A percentile compares a stretch with the other conserved stretches of the same genome.
phyloP scores from a whole-genome alignment of 2,113 vertebrate species.

The Peromyscus leucopus region DNA sequence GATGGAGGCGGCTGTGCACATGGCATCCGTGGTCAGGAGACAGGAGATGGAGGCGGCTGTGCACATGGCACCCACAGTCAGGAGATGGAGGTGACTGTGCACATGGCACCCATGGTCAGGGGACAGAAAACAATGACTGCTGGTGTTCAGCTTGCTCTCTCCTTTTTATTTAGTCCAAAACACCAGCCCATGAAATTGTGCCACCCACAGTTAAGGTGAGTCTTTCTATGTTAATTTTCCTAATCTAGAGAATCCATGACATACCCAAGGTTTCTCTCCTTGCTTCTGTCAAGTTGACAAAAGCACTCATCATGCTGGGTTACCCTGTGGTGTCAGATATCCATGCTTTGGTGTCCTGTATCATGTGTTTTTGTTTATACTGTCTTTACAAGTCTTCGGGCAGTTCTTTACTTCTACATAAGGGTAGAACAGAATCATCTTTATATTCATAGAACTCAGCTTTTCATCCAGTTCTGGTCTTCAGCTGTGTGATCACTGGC shows the following conservation, averaged over 20 bases:
- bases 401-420: background rate
- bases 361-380: background rate
- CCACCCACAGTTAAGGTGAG: background rate
- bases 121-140: background rate
- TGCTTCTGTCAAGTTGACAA: background rate
- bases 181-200: background rate
- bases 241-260: background rate
- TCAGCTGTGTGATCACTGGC: fast-evolving
- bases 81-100: background rate
- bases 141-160: background rate
- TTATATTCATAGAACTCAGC: background rate
- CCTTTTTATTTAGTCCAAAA: background rate
- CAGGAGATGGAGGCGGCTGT: no score
- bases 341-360: fast-evolving
- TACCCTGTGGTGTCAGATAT: fast-evolving
- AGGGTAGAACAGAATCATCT: background rate
- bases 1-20: no score
- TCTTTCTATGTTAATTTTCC: background rate
- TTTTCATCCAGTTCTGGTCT: background rate
- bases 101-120: background rate
- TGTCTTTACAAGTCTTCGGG: background rate
- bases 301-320: background rate
- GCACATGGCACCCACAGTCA: no score
- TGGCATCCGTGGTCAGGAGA: no score
- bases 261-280: background rate